phyloP scores from a whole-genome alignment of 2,888 invertebrate genomes.

The Melanargia galathea region DNA sequence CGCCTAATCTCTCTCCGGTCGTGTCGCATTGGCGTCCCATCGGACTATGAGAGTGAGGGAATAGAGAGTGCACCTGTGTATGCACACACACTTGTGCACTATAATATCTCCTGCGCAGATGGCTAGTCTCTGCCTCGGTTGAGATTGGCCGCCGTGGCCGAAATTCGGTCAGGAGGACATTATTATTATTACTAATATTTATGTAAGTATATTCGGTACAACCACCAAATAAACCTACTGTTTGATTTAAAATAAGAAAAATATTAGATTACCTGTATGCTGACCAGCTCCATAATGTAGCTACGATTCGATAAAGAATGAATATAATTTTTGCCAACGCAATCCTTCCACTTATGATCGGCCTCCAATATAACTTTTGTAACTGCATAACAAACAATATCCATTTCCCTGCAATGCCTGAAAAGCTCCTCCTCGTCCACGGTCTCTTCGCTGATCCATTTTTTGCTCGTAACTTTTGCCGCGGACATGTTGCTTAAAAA shows the following conservation, averaged over 20 bases:
- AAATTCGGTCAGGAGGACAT: too few species aligned
- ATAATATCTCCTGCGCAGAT: too few species aligned
- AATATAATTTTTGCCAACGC: constrained; percentile 50
- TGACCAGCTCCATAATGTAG: constrained; percentile 76
- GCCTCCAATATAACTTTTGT: constrained; percentile 73
- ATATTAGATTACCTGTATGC: constrained; percentile 68
- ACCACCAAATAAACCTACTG: not conserved
- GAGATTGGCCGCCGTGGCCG: too few species aligned
- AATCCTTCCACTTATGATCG: constrained; percentile 75
- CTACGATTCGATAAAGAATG: constrained; percentile 69
- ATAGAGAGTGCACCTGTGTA: too few species aligned
- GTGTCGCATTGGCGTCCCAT: too few species aligned
- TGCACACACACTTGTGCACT: too few species aligned
- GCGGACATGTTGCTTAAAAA: constrained; percentile 52
- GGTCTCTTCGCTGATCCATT: constrained; percentile 82
- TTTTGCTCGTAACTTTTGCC: constrained; percentile 61
- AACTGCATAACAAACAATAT: constrained; percentile 71
- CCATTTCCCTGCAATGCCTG: constrained; percentile 76
- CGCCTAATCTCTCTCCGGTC: too few species aligned
- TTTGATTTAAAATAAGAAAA: not conserved
- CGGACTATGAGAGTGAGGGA: too few species aligned
- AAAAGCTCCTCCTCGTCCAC: constrained; percentile 76
- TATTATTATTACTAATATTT: too few species aligned
- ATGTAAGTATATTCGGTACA: not conserved
- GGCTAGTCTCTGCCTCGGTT: too few species aligned